Base-by-base conservation (phyloP, 2,113 vertebrate genomes). In the Thunnus thynnus region DNA sequence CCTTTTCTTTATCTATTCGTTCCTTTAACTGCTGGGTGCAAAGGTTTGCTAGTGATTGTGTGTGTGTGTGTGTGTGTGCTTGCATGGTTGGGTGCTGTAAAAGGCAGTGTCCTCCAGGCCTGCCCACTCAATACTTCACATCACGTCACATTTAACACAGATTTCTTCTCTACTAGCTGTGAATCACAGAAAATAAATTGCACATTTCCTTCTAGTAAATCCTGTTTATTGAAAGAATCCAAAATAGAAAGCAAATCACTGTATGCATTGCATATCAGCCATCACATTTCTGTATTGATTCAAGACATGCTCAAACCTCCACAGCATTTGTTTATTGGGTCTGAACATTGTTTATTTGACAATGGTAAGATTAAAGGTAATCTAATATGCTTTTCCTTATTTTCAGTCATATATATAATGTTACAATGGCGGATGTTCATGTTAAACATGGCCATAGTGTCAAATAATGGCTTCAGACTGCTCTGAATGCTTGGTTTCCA, bases 121-220 rank as follows among this genome's bases (percentile, higher is more conserved):
- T 86, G 70, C 83, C 82, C 87, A 87, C 88, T 93, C 89, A 89
- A 92, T 93, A 93, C 85, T 87, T 88, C 84, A 92, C 90, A 36
- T 36, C 36, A 36, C 36, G 8, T 72, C 62, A 79, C 32, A 72
- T 70, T 72, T 76, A 57, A 82, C 57, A 57, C 36, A 6, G 18
- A 68, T 67, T 70, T 82, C 20, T 52, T 66, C 69, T 48, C 64
- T 57, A 13, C 25, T 16, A 32, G 27, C 47, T 74, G 64, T 83
- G 46, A 90, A 67, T 82, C 61, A 61, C 32, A 8, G 51, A 16
- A 70, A 1, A 50, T 44, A n/a, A 8, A 66, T 56, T 41, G 13
- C 64, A 41, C 48, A 32, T 69, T 58, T 79, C 32, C 27, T 30
- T 25, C 32, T 10, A 55, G 36, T 72, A 82, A 76, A 76, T 67